Base-by-base conservation (phyloP, 2,888 invertebrate genomes). In the Dasypolia templi region DNA sequence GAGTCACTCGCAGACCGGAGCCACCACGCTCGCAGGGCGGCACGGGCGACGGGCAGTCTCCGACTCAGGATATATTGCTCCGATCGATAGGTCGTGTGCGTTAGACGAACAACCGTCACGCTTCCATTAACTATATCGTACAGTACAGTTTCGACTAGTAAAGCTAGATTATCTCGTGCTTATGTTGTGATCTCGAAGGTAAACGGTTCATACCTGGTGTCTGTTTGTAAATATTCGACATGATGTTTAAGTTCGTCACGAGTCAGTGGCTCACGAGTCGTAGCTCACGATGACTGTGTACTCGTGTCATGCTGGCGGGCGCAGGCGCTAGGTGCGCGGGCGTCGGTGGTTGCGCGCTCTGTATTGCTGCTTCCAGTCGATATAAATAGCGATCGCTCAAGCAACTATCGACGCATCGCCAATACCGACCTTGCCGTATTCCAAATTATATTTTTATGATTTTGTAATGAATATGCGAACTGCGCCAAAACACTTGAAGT, bases 401-500 rank as follows among this genome's bases (percentile, higher is more conserved):
- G 79, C 76, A 72, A 68, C 81, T 71, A 79, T 74, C 65, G 68
- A 75, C 71, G 72, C 69, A 72, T 77, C 74, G 82, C 75, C 72
- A 77, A 58, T 83, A 82, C 83, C 79, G 84, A 81, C 84, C 87
- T 88, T 83, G 85, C 72, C 84, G 86, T 83, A 84, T 82, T 64
- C 71, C 67, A 76, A 74, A 86, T 86, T 81, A 84, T 87, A 85
- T 86, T 87, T 88, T 85, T 85, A 88, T 89, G 86, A 84, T 84
- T 87, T 77, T 75, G 84, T 88, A 85, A 88, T 89, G 81, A 83
- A 85, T 79, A 79, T 42, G 42, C 71, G 63, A 75, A 79, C 69
- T 75, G 78, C 83, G 79, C 75, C 75, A 67, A 77, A 78, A 72
- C 84, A 85, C 79, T 75, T 61, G 72, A 75, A 72, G 51, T 75